phyloP scores from a whole-genome alignment of 2,113 vertebrate species.

The Tretioscincus oriximinensis region DNA sequence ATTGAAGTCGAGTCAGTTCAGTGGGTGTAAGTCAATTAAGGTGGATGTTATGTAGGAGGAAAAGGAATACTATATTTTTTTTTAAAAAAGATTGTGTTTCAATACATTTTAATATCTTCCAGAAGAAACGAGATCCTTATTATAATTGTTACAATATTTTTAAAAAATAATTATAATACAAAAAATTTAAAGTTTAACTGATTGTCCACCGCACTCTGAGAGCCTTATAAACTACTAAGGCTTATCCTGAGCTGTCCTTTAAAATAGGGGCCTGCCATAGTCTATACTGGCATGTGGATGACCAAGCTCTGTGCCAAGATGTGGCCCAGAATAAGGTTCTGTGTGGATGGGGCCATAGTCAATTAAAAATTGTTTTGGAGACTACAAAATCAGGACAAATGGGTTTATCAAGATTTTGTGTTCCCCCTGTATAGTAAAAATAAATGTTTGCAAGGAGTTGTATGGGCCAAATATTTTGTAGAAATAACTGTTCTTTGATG shows the following conservation, averaged over 20 bases:
- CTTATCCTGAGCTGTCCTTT: no score
- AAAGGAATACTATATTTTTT: slow-evolving; percentile 62
- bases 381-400: slow-evolving; percentile 21
- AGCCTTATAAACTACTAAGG: slow-evolving; percentile 42
- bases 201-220: slow-evolving; percentile 37
- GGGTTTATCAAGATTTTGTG: not conserved
- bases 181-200: slow-evolving; percentile 43
- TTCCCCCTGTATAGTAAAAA: not conserved
- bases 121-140: slow-evolving; percentile 51
- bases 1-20: slow-evolving; percentile 61
- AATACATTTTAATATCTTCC: slow-evolving; percentile 55
- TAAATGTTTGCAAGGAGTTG: not conserved
- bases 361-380: slow-evolving; percentile 47
- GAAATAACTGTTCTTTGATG: not conserved
- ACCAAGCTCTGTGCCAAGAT: no score
- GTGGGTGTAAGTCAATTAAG: slow-evolving; percentile 66
- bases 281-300: no score
- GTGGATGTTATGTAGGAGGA: slow-evolving; percentile 62
- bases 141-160: slow-evolving; percentile 40
- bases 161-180: slow-evolving; percentile 37
- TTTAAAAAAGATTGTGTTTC: slow-evolving; percentile 61
- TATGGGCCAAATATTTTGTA: not conserved
- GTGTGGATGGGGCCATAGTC: no score
- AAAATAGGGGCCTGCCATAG: no score
- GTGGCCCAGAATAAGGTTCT: no score